Percentiles rank a stretch among this genome's conserved stretches.
Conservation (phyloP, 2,797 vertebrate species). For the Aldrovandia affinis region DNA sequence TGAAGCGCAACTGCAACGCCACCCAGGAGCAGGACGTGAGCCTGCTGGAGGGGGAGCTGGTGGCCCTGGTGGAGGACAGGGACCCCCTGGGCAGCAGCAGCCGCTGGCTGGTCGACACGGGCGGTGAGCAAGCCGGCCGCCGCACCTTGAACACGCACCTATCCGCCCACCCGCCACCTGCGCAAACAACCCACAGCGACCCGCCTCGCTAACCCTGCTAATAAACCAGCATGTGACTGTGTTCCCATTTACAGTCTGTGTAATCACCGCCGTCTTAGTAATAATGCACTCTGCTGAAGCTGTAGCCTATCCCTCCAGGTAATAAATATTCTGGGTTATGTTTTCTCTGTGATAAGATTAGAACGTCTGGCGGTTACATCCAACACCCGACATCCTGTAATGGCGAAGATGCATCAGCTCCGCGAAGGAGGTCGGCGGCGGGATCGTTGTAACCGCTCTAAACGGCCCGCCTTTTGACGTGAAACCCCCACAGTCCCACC, state of each 20-base stretch:
- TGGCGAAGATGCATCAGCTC: background rate
- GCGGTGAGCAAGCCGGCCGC: constrained; percentile 82
- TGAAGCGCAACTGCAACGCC: constrained; percentile 95
- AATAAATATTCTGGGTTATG: background rate
- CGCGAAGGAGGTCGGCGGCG: background rate
- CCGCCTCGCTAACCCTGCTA: background rate
- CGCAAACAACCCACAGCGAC: background rate
- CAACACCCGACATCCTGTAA: background rate
- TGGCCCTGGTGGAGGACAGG: constrained; percentile 86
- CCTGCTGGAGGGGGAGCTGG: constrained; percentile 91
- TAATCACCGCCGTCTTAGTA: background rate
- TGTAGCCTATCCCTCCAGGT: background rate
- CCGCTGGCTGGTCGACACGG: constrained; percentile 94
- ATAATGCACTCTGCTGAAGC: background rate
- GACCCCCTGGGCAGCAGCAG: constrained; percentile 88
- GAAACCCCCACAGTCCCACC: background rate
- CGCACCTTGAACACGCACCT: background rate
- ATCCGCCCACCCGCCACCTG: background rate
- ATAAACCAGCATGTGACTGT: background rate
- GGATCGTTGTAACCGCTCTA: background rate
- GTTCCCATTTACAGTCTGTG: background rate
- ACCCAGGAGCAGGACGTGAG: constrained; percentile 90
- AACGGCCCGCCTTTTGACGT: background rate
- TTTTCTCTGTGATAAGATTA: background rate
- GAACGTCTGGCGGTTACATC: background rate